Evolutionary conservation across 2,113 vertebrate genomes (phyloP).

Genomic region (Lampris incognitus): DNA sequence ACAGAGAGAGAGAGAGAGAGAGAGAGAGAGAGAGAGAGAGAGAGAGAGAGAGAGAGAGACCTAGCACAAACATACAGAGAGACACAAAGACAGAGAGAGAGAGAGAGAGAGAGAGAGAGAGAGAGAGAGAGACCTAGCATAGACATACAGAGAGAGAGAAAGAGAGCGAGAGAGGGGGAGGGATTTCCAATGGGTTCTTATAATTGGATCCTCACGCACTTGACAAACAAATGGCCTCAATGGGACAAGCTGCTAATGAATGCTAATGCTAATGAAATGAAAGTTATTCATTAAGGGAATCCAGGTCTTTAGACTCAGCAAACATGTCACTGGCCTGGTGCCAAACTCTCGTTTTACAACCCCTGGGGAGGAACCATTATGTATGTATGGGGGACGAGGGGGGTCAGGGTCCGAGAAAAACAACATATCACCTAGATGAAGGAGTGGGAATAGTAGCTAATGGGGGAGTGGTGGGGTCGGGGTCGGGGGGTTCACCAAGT

Average conservation of each 20-base stretch:
- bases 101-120: too few species aligned
- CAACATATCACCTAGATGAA: slow-evolving; percentile 22
- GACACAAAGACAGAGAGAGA: not conserved
- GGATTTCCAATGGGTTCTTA: slow-evolving; percentile 44
- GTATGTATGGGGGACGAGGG: slow-evolving; percentile 1
- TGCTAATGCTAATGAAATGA: slow-evolving; percentile 59
- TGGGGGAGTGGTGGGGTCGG: slow-evolving; percentile 1
- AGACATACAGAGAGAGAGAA: not conserved
- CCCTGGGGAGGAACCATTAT: slow-evolving; percentile 38
- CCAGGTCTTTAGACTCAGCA: slow-evolving; percentile 17
- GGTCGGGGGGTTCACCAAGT: not conserved
- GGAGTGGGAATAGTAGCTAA: slow-evolving; percentile 14
- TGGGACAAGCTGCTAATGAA: slow-evolving; percentile 39
- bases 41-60: not conserved
- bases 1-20: not conserved
- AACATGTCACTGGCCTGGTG: slow-evolving; percentile 49
- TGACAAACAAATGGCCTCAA: slow-evolving; percentile 51
- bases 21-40: not conserved
- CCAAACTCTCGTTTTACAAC: slow-evolving; percentile 40
- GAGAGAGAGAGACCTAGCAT: too few species aligned
- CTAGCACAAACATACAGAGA: not conserved
- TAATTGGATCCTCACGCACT: slow-evolving; percentile 38
- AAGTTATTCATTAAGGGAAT: slow-evolving; percentile 37
- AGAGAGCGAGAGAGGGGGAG: not conserved
- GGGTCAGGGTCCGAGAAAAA: slow-evolving; percentile 25